Percentiles rank a stretch among this genome's conserved stretches.
phyloP scores from a whole-genome alignment of 2,797 vertebrate species.

The Tapera naevia region DNA sequence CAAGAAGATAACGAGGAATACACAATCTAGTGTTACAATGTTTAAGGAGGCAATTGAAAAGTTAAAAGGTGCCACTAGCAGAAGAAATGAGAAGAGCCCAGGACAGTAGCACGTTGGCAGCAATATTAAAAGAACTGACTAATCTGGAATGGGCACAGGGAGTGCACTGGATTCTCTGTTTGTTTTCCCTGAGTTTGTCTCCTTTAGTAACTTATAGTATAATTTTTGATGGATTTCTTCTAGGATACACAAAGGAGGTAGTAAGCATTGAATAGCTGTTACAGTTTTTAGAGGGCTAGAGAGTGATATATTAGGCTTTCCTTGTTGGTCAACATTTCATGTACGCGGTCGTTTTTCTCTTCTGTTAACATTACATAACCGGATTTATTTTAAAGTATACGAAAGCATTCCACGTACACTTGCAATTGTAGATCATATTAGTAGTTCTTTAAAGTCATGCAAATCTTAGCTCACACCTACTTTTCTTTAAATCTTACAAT shows the following conservation, averaged over 20 bases:
- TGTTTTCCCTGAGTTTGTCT: not conserved
- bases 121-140: too few species aligned
- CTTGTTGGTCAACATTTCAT: not conserved
- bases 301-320: not conserved
- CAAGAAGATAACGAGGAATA: too few species aligned
- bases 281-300: not conserved
- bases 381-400: accelerated
- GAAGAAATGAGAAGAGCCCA: too few species aligned
- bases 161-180: too few species aligned
- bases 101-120: too few species aligned
- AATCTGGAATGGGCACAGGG: too few species aligned
- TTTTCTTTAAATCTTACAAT: not conserved
- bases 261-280: not conserved
- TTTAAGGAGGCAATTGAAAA: too few species aligned
- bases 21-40: too few species aligned
- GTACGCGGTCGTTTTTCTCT: not conserved
- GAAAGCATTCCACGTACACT: not conserved
- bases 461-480: not conserved
- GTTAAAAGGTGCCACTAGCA: too few species aligned
- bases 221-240: not conserved
- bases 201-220: not conserved
- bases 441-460: not conserved
- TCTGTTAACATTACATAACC: not conserved
- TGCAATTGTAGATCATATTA: too few species aligned
- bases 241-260: not conserved